Evolutionary conservation across 2,797 vertebrate genomes (phyloP), one percentile per base, ranked within the genome.

Genomic region (Rhinatrema bivittatum): DNA sequence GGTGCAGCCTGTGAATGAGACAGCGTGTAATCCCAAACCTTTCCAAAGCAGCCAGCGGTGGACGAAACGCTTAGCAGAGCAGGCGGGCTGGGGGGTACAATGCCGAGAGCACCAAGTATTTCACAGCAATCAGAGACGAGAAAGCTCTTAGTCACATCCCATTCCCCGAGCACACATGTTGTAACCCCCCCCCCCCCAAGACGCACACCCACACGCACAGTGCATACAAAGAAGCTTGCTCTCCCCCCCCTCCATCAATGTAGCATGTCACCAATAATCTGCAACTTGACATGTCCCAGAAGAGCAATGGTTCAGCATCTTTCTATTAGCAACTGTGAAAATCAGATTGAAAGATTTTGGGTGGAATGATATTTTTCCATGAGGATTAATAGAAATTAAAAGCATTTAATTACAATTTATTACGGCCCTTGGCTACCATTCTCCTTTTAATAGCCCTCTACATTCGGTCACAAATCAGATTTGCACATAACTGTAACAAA

Each of bases 381-480:
- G 56, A 73, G 78, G 72, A 83, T 79, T 74, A 83, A 68, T 46
- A 68, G 46, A 66, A 77, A 77, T 74, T 70, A 76, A 76, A 71
- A 54, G 70, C 58, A 72, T 63, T 66, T 81, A 77, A 81, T 76
- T 68, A 56, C 58, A 56, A 75, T 69, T 72, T 62, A 44, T n/a
- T 43, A 44, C 21, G 49, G 74, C 61, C 58, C 52, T 57, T 61
- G 50, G 70, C 68, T 73, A 56, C 57, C 38, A 43, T 30, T 39
- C 68, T 57, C 45, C 60, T 27, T 55, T 60, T 55, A 42, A 50
- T 56, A 46, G 33, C 42, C 16, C 21, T 38, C 54, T 49, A 46
- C 10, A 42, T 50, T 46, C 65, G 54, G 62, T 33, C 51, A 70
- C 42, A 60, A 70, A 56, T 26, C 36, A 70, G 62, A 75, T 74